These are phyloP conservation scores for Cylas formicarius DNA, from an alignment of 1,140 invertebrate species.

Conservation along the genomic window DNA sequence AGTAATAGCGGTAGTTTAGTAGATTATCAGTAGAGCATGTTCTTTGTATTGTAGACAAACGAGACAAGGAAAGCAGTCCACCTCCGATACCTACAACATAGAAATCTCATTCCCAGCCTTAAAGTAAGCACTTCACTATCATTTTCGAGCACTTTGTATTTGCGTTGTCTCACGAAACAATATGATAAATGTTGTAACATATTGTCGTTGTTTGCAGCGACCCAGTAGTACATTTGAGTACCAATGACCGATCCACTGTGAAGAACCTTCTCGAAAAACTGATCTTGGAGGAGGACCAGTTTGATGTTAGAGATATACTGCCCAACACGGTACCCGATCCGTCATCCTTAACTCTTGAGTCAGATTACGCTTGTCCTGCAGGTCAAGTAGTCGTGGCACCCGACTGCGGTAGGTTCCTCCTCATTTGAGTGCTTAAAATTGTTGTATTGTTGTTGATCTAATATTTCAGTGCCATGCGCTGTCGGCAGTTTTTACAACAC, in stretches of 20 bases:
- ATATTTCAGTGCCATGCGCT: constrained; percentile 79
- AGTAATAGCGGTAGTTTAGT: constrained; percentile 27
- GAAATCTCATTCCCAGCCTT: constrained; percentile 85
- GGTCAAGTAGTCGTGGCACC: constrained; percentile 89
- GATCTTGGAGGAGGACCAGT: constrained; percentile 86
- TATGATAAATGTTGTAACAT: neutral
- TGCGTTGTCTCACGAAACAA: neutral
- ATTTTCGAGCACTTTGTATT: neutral
- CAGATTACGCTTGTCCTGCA: constrained; percentile 85
- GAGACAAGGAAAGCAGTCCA: constrained; percentile 59
- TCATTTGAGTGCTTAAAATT: too few species aligned
- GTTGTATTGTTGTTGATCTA: constrained; percentile 1
- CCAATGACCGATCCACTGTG: constrained; percentile 77
- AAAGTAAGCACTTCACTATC: constrained; percentile 64
- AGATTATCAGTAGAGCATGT: constrained; percentile 38
- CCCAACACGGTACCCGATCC: constrained; percentile 92
- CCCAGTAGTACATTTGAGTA: constrained; percentile 78
- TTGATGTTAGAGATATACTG: constrained; percentile 85
- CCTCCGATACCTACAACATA: constrained; percentile 77
- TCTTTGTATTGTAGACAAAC: constrained; percentile 40
- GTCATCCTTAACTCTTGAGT: constrained; percentile 73
- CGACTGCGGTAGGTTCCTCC: constrained; percentile 66
- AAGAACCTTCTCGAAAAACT: constrained; percentile 75
- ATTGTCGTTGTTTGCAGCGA: constrained; percentile 53
- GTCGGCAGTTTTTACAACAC: constrained; percentile 83